Percentiles rank a stretch among this genome's conserved stretches.
phyloP scores from a whole-genome alignment of 2,113 vertebrate genomes.

The Meleagris gallopavo region DNA sequence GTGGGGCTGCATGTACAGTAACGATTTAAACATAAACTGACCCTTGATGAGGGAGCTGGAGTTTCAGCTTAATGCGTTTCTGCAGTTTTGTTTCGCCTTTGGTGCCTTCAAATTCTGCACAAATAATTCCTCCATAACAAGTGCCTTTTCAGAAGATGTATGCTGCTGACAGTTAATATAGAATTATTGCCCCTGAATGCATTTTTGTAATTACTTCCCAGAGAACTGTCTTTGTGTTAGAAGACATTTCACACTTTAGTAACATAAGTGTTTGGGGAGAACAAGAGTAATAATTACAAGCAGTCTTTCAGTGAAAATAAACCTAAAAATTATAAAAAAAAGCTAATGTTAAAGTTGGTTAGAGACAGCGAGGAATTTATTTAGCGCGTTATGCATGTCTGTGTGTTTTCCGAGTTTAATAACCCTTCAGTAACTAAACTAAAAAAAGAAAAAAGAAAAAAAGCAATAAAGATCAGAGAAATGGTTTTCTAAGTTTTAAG shows the following conservation, averaged over 20 bases:
- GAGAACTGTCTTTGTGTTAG: constrained; percentile 86
- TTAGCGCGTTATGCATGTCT: constrained; percentile 69
- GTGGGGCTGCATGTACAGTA: constrained; percentile 70
- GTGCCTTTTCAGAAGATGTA: constrained; percentile 82
- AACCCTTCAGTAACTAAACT: constrained; percentile 69
- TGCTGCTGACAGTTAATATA: constrained; percentile 85
- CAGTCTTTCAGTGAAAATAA: constrained; percentile 80
- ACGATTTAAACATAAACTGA: constrained; percentile 81
- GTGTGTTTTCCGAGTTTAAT: constrained; percentile 74
- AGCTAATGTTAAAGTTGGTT: constrained; percentile 75
- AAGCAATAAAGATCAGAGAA: constrained; percentile 68
- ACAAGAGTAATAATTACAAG: constrained; percentile 80
- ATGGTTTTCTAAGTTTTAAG: constrained; percentile 74
- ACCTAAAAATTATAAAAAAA: constrained; percentile 75
- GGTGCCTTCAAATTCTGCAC: constrained; percentile 71
- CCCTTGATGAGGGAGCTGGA: constrained; percentile 78
- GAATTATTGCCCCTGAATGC: constrained; percentile 86
- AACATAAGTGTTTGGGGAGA: constrained; percentile 84
- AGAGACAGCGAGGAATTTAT: constrained; percentile 75
- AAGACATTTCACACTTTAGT: constrained; percentile 85
- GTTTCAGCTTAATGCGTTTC: constrained; percentile 65
- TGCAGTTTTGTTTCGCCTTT: constrained; percentile 69
- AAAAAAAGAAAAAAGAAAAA: constrained; percentile 64
- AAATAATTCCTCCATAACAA: constrained; percentile 84
- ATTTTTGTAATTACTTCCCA: constrained; percentile 87